Conservation (phyloP, 2,797 vertebrate species). For the Etheostoma nigrum region DNA sequence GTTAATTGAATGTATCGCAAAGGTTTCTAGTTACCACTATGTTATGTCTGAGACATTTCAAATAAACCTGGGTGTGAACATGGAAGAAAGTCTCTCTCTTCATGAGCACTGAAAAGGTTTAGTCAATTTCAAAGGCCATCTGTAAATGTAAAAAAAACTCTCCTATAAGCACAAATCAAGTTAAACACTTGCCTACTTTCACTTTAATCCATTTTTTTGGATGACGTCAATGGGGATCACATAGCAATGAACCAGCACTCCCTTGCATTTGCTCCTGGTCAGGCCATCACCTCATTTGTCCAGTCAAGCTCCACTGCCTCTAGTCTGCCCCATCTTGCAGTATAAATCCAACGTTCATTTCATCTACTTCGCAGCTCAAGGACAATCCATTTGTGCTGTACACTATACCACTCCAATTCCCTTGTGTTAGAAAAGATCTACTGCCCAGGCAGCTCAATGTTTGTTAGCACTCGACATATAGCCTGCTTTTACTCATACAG, state of each 20-base stretch:
- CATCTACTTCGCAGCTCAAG: constrained; percentile 65
- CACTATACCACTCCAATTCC: constrained; percentile 42
- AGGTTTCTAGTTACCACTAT: constrained; percentile 6
- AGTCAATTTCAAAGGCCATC: constrained; percentile 21
- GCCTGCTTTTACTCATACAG: constrained; percentile 27
- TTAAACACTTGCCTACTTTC: constrained; percentile 34
- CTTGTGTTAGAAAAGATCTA: constrained; percentile 37
- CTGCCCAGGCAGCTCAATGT: constrained; percentile 29
- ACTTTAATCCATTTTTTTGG: constrained; percentile 49
- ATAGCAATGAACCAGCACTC: constrained; percentile 44
- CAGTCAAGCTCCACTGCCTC: constrained; percentile 68
- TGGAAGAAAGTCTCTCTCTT: background rate
- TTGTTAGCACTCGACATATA: constrained; percentile 36
- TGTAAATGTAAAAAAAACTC: background rate
- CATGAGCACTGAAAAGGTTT: background rate
- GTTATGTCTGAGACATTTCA: background rate
- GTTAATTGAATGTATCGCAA: constrained; percentile 4
- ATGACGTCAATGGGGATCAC: constrained; percentile 56
- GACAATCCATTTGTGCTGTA: constrained; percentile 58
- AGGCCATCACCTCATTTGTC: constrained; percentile 70
- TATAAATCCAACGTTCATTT: constrained; percentile 69
- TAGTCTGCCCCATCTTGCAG: constrained; percentile 51
- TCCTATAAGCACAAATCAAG: constrained; percentile 19
- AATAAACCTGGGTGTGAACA: constrained; percentile 11
- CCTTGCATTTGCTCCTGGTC: constrained; percentile 57